Conservation (phyloP, 2,113 vertebrate species). For the Notothenia rossii region DNA sequence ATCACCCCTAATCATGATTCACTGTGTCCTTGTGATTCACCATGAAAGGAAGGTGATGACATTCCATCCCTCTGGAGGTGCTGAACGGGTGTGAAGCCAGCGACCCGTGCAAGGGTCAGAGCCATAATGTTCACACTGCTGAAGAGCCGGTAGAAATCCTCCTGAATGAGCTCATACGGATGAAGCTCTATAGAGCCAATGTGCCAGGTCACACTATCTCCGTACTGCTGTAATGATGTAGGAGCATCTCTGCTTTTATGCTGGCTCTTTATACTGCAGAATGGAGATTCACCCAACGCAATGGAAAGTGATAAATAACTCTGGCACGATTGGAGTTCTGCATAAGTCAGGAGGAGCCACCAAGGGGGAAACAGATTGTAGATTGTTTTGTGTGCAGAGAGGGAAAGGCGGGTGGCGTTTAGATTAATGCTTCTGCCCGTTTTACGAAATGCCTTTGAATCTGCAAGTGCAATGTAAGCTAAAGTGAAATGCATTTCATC, state of each 20-base stretch:
- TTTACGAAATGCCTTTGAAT: constrained; percentile 74
- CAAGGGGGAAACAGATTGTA: constrained; percentile 74
- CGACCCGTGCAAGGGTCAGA: constrained; percentile 58
- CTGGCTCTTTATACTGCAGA: constrained; percentile 48
- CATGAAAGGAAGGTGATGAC: constrained; percentile 55
- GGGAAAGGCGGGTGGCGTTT: constrained; percentile 59
- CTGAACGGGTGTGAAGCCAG: constrained; percentile 36
- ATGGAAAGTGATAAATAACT: constrained; percentile 79
- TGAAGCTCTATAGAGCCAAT: constrained; percentile 31
- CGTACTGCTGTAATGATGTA: constrained; percentile 50
- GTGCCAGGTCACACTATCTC: constrained; percentile 48
- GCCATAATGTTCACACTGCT: constrained; percentile 15
- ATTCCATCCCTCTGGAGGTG: constrained; percentile 35
- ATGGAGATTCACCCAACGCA: constrained; percentile 49
- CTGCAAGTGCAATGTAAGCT: constrained; percentile 66
- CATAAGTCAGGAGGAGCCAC: constrained; percentile 76
- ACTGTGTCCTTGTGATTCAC: constrained; percentile 59
- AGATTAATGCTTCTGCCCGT: constrained; percentile 74
- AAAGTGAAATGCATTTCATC: constrained; percentile 59
- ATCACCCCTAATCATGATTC: constrained; percentile 54
- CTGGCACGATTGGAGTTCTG: constrained; percentile 69
- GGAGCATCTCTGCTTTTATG: constrained; percentile 38
- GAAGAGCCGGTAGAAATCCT: constrained; percentile 5
- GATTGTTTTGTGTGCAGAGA: constrained; percentile 73
- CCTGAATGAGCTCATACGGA: constrained; percentile 34